Evolutionary conservation across 2,113 vertebrate species (phyloP), one percentile per base, ranked within the genome.

Genomic region (Stercorarius parasiticus): DNA sequence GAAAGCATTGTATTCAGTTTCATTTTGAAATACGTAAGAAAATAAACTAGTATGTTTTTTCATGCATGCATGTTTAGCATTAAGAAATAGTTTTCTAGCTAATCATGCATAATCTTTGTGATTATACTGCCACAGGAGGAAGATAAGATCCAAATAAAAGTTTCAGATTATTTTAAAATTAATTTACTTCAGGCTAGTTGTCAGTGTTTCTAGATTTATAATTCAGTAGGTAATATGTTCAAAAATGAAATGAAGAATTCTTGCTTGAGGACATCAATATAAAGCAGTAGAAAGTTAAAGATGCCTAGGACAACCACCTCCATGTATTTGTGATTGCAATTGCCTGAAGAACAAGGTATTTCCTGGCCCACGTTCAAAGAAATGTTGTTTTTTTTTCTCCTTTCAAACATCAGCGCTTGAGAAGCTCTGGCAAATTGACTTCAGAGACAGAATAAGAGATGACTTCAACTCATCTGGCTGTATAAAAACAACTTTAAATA

Each of bases 91-190:
- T 65, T 92, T 95, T 91, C 38, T n/a, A 87, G 10, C 9, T 64
- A 82, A 74, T 59, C 49, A 77, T 79, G 43, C 19, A 78, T 90
- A 69, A 43, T 78, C 40, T 81, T 69, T 27, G 16, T 92, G 20
- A 67, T 72, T 71, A 73, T 64, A 62, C 14, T 56, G 40, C 43
- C 47, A 85, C 5, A 71, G 13, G 25, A 95, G 25, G 36, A 94
- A 69, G 52, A 56, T 22, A 59, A 36, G 62, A 61, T 50, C 30
- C 45, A 77, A 94, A 73, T 45, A 67, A 70, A 87, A 64, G 13
- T 69, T 89, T 82, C 45, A 92, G 38, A 62, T 86, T 77, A 32
- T 84, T 92, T 95, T 83, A 89, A 74, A 94, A 78, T 67, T 82
- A 43, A 82, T 84, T 95, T 55, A 78, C 82, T 79, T 83, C 45